phyloP scores from a whole-genome alignment of 1,140 invertebrate species.

The Drosophila sproati region DNA sequence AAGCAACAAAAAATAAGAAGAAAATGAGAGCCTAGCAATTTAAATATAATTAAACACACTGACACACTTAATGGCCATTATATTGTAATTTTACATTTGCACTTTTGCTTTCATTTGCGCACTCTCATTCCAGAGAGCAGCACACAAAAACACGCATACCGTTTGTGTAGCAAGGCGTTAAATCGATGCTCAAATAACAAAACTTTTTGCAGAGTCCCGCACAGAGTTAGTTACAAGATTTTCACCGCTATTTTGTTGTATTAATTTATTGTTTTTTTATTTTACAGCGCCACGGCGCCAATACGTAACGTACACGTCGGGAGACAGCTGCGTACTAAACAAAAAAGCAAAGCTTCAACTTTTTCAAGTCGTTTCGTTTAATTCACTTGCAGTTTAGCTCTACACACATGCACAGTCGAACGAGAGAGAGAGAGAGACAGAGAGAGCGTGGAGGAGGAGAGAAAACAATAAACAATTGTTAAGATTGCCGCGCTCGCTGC shows the following conservation, averaged over 20 bases:
- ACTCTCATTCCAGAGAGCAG: slow-evolving; percentile 1
- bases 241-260: slow-evolving; percentile 33
- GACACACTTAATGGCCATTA: slow-evolving; percentile 60
- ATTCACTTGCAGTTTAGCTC: slow-evolving; percentile 67
- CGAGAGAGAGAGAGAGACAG: slow-evolving; percentile 35
- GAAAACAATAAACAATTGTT: slow-evolving; percentile 70
- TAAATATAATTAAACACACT: slow-evolving; percentile 70
- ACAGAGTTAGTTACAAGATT: slow-evolving; percentile 69
- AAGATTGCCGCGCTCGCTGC: slow-evolving; percentile 55
- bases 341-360: slow-evolving; percentile 75
- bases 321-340: slow-evolving; percentile 73
- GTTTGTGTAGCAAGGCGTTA: slow-evolving; percentile 60
- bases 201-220: slow-evolving; percentile 27
- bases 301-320: slow-evolving; percentile 71
- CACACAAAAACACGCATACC: slow-evolving; percentile 65
- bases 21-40: slow-evolving; percentile 24
- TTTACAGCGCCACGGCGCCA: slow-evolving; percentile 70
- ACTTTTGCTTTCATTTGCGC: slow-evolving; percentile 70
- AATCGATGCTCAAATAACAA: slow-evolving; percentile 32
- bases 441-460: slow-evolving; percentile 18
- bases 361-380: slow-evolving; percentile 81
- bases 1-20: slow-evolving; percentile 7
- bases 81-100: slow-evolving; percentile 64
- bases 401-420: slow-evolving; percentile 37
- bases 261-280: background rate